phyloP scores from a whole-genome alignment of 2,113 vertebrate species.

The Larimichthys crocea region DNA sequence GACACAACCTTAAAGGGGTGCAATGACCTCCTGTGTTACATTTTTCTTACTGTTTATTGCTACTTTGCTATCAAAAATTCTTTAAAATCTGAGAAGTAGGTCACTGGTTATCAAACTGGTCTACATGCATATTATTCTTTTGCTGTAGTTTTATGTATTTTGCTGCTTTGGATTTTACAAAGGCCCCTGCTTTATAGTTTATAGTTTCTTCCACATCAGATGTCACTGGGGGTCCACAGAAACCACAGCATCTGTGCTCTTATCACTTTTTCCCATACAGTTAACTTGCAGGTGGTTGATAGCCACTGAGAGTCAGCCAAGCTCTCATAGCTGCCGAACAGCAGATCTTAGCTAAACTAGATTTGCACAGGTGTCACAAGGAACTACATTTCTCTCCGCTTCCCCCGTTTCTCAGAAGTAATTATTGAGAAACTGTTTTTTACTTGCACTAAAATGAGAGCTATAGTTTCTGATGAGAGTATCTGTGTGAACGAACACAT shows the following conservation, averaged over 20 bases:
- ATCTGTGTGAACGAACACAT: too few species aligned
- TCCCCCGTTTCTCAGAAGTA: background rate
- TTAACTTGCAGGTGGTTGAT: slow-evolving; percentile 44
- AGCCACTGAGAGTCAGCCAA: slow-evolving; percentile 26
- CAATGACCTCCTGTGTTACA: background rate
- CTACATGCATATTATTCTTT: background rate
- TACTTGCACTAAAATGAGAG: background rate
- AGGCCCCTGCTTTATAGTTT: slow-evolving; percentile 17
- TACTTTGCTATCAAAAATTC: background rate
- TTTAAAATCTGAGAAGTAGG: background rate
- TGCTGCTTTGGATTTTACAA: slow-evolving; percentile 25
- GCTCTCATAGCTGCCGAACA: slow-evolving; percentile 8
- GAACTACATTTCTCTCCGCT: background rate
- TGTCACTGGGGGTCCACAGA: slow-evolving; percentile 24
- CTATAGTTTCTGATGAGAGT: background rate
- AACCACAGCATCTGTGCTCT: slow-evolving; percentile 67
- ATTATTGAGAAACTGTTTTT: background rate
- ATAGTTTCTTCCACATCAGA: slow-evolving; percentile 63
- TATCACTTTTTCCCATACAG: slow-evolving; percentile 78
- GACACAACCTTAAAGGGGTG: slow-evolving; percentile 1
- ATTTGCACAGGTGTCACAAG: background rate
- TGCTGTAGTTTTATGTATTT: background rate
- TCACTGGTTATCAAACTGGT: background rate
- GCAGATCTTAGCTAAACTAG: background rate
- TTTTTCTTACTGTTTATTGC: background rate